A percentile compares a stretch with the other conserved stretches of the same genome.
Evolutionary conservation across 64 coral and sea anemone genomes (phyloP).

Genomic region (Orbicella faveolata): DNA sequence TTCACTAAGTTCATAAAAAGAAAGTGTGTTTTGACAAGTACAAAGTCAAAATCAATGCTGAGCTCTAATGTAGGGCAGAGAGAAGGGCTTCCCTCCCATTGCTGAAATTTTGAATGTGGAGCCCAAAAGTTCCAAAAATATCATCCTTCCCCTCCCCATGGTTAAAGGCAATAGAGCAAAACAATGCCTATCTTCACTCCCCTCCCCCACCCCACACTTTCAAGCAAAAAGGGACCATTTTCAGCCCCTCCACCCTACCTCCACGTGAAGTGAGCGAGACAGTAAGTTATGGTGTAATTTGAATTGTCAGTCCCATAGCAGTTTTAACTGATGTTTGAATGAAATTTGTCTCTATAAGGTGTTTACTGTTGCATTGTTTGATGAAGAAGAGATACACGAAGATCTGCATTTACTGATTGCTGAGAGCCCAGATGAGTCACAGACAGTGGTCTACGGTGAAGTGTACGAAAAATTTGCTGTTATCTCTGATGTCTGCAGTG

Average conservation of each 20-base stretch:
- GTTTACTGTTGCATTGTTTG: slow-evolving; percentile 23
- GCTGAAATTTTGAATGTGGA: no score
- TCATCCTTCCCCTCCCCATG: no score
- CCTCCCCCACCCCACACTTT: no score
- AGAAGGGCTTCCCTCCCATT: no score
- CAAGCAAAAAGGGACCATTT: background rate
- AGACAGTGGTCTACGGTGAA: slow-evolving; percentile 46
- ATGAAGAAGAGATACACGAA: slow-evolving; percentile 29
- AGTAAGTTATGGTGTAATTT: background rate
- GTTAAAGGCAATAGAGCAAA: no score
- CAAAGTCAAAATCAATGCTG: no score
- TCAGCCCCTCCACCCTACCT: background rate
- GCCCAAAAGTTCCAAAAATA: no score
- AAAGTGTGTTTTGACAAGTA: no score
- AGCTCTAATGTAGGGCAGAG: no score
- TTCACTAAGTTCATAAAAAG: no score
- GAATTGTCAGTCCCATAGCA: background rate
- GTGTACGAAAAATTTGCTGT: slow-evolving; percentile 9
- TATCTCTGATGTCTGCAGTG: background rate
- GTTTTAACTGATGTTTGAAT: background rate
- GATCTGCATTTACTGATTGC: slow-evolving; percentile 46
- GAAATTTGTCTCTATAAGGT: slow-evolving; percentile 11
- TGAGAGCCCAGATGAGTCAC: slow-evolving; percentile 58
- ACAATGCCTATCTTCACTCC: no score
- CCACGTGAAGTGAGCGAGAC: no score